Evolutionary conservation across 2,113 vertebrate species (phyloP), one percentile per base, ranked within the genome.

Genomic region (Misgurnus mizolepis): DNA sequence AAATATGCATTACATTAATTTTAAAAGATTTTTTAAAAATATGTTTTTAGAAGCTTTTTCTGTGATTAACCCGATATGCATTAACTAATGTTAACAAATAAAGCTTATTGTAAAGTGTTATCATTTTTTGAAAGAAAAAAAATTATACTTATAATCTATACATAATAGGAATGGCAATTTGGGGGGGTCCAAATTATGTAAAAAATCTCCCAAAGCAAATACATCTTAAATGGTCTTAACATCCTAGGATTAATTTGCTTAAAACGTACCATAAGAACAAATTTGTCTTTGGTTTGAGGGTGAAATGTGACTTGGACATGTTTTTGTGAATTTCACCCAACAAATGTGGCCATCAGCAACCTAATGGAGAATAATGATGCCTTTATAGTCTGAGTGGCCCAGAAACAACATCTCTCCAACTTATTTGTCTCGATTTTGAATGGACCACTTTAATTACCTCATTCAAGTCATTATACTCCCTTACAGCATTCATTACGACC

Each of bases 331-430:
- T 41, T 56, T 6, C 17, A 11, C 17, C 40, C 9, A 41, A 55
- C 34, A 68, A 15, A 7, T 43, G 43, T 15, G 53, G 22, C 15
- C 60, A 41, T 61, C 10, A n/a, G n/a, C 34, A 53, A 40, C 27
- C 76, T 73, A 60, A 73, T 60, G 2, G 40, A 45, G 18, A 45
- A 73, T 60, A 73, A 73, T 60, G 18, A 60, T 5, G 15, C 4
- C 15, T 56, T 56, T 56, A 18, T 56, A 40, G 6, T 10, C 50
- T 3, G 69, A 11, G 50, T 71, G 34, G 40, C 34, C 34, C 9
- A 53, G 22, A 70, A 53, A 56, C 6, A 72, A 12, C n/a, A 18
- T 40, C 50, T 70, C 34, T 70, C 27, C 15, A 7, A 56, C 34
- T 18, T 18, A 56, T 18, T 71, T 66, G 17, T 67, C 49, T 71